Evolutionary conservation across 2,888 invertebrate species (phyloP), one percentile per base, ranked within the genome.

Genomic region (Sinelater perroti): DNA sequence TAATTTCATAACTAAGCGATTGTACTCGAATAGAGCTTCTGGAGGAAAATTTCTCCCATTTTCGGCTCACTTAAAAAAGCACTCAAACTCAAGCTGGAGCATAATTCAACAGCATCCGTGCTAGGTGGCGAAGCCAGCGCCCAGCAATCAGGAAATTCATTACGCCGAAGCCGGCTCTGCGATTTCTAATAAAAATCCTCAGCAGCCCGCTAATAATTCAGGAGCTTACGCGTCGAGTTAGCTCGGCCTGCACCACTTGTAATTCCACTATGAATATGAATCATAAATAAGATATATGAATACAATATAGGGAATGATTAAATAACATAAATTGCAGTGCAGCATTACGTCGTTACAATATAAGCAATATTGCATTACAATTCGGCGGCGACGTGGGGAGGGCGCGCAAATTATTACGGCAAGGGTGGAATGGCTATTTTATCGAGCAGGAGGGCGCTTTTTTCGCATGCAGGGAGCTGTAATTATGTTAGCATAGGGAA

Each of bases 401-500:
- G 36, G 47, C 57, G 56, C 50, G 53, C 56, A 54, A 61, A 61
- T 61, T 61, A 61, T 61, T 54, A 49, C 44, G 33, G 35, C 60
- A 31, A 59, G 67, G 67, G 65, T 65, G 63, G 63, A 64, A 71
- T 67, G 69, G 71, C 68, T 70, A 72, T 72, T 71, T 68, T 66
- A 70, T 71, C 70, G 71, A 70, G 70, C 63, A 63, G 62, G 66
- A 68, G 67, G 66, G 67, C 61, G 62, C 67, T 68, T 68, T 74
- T 73, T 68, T 65, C 70, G 64, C 60, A 56, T 59, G 46, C 64
- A 67, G 69, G 70, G 71, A 69, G 68, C 70, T 62, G 73, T 75
- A 75, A 76, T 76, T 76, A 74, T 73, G 72, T 75, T 75, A 73
- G 71, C 67, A 68, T 58, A 70, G 72, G 72, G 70, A 67, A 65